Percentiles rank a stretch among this genome's conserved stretches.
Evolutionary conservation across 2,113 vertebrate species (phyloP).

Genomic region (Rhabdomys dilectus): DNA sequence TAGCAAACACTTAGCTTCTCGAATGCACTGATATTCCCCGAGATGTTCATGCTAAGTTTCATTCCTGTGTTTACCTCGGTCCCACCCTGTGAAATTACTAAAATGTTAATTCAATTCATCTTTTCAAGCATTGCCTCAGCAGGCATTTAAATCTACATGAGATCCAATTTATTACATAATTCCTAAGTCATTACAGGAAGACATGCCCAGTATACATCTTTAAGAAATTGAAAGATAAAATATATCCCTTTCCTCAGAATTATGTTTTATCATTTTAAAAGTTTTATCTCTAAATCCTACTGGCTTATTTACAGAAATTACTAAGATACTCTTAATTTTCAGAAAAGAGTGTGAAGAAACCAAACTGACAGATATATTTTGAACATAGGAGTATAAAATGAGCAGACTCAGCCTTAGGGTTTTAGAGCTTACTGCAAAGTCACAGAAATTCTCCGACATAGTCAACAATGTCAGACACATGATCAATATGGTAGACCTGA

Average conservation of each 20-base stretch:
- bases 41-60: neutral
- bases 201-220: neutral
- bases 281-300: neutral
- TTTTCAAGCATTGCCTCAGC: neutral
- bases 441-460: neutral
- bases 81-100: neutral
- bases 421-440: neutral
- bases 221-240: neutral
- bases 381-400: neutral
- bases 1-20: neutral
- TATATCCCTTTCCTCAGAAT: neutral
- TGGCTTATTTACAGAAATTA: neutral
- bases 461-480: neutral
- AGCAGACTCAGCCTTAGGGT: neutral
- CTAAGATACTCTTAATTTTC: neutral
- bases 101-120: neutral
- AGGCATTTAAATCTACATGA: neutral
- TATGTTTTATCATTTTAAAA: neutral
- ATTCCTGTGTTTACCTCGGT: neutral
- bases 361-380: neutral
- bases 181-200: neutral
- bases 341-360: neutral
- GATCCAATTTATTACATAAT: neutral
- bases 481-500: neutral
- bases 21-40: neutral